Evolutionary conservation across 2,888 invertebrate genomes (phyloP).

Genomic region (Parnassius apollo): DNA sequence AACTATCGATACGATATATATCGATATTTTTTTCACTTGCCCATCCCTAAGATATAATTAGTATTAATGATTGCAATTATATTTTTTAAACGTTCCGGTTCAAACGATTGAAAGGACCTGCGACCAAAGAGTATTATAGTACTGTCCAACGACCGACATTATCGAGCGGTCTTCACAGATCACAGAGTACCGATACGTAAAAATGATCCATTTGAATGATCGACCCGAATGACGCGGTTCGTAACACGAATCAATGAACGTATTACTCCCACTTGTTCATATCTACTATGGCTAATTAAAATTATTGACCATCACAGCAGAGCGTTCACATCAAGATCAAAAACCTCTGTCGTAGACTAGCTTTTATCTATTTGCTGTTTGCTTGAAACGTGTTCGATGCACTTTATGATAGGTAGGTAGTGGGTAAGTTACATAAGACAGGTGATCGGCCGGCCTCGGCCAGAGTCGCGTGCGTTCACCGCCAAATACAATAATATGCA

Average conservation of each 20-base stretch:
- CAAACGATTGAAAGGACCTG: too few species aligned
- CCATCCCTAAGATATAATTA: too few species aligned
- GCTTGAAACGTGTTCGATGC: constrained; percentile 52
- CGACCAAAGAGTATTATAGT: too few species aligned
- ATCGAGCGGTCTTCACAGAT: too few species aligned
- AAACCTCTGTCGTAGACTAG: constrained; percentile 45
- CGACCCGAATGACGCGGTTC: too few species aligned
- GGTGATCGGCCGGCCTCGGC: constrained; percentile 76
- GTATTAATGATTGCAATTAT: too few species aligned
- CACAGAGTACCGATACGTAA: too few species aligned
- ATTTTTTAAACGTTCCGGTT: too few species aligned
- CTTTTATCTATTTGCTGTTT: constrained; percentile 47
- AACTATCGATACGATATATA: too few species aligned
- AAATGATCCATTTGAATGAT: too few species aligned
- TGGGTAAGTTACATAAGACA: constrained; percentile 58
- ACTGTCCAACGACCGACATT: too few species aligned
- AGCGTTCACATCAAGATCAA: constrained; percentile 55
- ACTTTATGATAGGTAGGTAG: constrained; percentile 42
- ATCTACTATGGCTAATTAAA: constrained; percentile 8
- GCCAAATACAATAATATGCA: constrained; percentile 38
- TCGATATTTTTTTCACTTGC: too few species aligned
- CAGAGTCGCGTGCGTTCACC: constrained; percentile 59
- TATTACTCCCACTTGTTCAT: background rate
- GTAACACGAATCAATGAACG: background rate
- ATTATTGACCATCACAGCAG: constrained; percentile 33